Percentiles rank a stretch among this genome's conserved stretches.
phyloP scores from a whole-genome alignment of 2,113 vertebrate species.

The Mormyrus iriodes region DNA sequence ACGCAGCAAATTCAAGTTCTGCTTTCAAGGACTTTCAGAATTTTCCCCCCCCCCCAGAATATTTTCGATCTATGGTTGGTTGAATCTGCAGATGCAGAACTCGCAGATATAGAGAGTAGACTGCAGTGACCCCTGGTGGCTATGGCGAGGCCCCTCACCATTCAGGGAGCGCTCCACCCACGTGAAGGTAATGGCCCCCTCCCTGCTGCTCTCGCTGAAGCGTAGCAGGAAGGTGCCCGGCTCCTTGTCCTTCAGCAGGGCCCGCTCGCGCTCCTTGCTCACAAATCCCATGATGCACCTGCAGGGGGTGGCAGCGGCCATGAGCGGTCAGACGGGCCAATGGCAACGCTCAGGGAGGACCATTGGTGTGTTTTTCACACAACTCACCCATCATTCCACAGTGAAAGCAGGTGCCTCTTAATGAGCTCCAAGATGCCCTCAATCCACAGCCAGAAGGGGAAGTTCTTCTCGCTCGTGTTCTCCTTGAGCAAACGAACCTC shows the following conservation, averaged over 20 bases:
- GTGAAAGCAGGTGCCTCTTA: constrained; percentile 81
- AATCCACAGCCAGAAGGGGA: constrained; percentile 92
- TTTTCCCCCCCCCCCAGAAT: too few relatives aligned
- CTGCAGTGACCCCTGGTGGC: background rate
- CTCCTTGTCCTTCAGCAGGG: constrained; percentile 71
- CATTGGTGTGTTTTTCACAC: background rate
- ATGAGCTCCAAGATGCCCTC: constrained; percentile 94
- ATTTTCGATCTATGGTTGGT: background rate
- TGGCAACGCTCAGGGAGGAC: background rate
- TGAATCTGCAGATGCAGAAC: background rate
- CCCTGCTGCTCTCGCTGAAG: constrained; percentile 92
- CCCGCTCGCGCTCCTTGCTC: constrained; percentile 84
- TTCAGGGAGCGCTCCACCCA: constrained; percentile 82
- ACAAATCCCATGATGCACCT: constrained; percentile 93
- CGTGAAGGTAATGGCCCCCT: constrained; percentile 95
- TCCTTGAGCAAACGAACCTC: constrained; percentile 52
- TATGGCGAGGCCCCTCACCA: constrained; percentile 49
- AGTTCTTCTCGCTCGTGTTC: constrained; percentile 79
- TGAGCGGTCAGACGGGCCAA: background rate
- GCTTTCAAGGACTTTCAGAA: too few relatives aligned
- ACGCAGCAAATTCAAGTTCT: too few relatives aligned
- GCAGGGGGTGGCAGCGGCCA: constrained; percentile 12
- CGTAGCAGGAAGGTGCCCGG: constrained; percentile 85
- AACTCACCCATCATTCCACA: constrained; percentile 96
- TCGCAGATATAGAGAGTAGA: background rate